phyloP scores from a whole-genome alignment of 2,888 invertebrate species.

The Dryocosmus kuriphilus region DNA sequence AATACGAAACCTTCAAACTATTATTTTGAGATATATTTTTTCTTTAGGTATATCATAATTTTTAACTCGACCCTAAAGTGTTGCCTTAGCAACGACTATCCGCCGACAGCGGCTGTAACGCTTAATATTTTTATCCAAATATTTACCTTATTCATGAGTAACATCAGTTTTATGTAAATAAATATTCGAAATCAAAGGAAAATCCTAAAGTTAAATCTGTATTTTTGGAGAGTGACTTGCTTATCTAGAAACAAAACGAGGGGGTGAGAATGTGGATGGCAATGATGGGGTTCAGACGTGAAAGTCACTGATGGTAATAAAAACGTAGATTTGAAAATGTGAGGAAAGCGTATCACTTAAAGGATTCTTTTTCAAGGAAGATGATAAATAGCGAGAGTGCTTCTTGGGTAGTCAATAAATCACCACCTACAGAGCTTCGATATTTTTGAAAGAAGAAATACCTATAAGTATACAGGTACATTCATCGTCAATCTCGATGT shows the following conservation, averaged over 20 bases:
- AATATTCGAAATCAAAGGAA: neutral
- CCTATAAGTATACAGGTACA: conserved; percentile 19
- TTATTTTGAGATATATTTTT: too few species aligned
- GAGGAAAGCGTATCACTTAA: conserved; percentile 32
- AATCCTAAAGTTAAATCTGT: neutral
- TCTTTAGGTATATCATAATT: too few species aligned
- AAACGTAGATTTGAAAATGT: neutral
- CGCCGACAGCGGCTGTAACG: too few species aligned
- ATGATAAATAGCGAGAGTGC: conserved; percentile 37
- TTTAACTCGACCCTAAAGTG: too few species aligned
- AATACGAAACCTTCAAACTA: too few species aligned
- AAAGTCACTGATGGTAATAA: conserved; percentile 14
- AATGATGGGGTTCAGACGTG: conserved; percentile 5
- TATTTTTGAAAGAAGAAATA: conserved; percentile 31
- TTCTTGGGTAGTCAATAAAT: conserved; percentile 38
- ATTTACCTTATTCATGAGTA: too few species aligned
- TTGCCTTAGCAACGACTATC: too few species aligned
- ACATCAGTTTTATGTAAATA: neutral
- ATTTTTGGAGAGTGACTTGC: neutral
- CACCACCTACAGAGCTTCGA: conserved; percentile 17
- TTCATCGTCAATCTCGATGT: conserved; percentile 22
- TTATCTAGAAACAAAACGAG: neutral
- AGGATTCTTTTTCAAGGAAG: conserved; percentile 1
- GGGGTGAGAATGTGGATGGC: neutral
- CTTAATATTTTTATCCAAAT: too few species aligned